Percentiles rank a stretch among this genome's conserved stretches.
Conservation (phyloP, 2,797 vertebrate genomes). For the Anabacerthia variegaticeps region DNA sequence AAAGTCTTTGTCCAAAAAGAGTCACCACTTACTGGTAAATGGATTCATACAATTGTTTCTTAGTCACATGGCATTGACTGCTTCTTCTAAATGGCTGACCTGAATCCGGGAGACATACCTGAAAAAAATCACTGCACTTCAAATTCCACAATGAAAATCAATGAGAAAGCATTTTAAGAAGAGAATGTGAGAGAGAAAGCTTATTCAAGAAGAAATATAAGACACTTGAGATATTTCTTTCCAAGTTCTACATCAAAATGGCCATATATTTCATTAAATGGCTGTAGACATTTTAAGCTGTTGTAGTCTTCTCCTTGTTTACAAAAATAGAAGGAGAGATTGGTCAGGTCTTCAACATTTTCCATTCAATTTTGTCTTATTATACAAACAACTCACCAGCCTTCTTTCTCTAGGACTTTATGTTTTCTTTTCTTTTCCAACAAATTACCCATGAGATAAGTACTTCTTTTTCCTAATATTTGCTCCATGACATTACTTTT, state of each 20-base stretch:
- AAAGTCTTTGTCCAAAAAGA: slow-evolving; percentile 33
- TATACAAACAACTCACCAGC: neutral
- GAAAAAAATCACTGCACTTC: neutral
- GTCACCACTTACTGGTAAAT: neutral
- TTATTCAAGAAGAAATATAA: neutral
- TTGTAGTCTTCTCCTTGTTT: neutral
- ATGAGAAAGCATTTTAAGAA: neutral
- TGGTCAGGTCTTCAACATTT: neutral
- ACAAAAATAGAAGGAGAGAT: neutral
- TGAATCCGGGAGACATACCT: neutral
- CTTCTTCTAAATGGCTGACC: neutral
- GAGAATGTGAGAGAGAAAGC: neutral
- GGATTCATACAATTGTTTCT: neutral
- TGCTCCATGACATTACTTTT: neutral
- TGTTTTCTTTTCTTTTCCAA: neutral
- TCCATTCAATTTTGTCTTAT: neutral
- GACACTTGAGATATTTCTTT: neutral
- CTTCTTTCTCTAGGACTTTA: neutral
- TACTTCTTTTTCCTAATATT: neutral
- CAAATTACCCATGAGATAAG: neutral
- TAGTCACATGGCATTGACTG: slow-evolving; percentile 25
- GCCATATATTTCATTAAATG: neutral
- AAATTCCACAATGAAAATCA: neutral
- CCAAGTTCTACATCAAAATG: neutral
- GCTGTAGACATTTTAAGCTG: neutral